Evolutionary conservation across 2,888 invertebrate species (phyloP), one percentile per base, ranked within the genome.

Genomic region (Microplitis manilae): DNA sequence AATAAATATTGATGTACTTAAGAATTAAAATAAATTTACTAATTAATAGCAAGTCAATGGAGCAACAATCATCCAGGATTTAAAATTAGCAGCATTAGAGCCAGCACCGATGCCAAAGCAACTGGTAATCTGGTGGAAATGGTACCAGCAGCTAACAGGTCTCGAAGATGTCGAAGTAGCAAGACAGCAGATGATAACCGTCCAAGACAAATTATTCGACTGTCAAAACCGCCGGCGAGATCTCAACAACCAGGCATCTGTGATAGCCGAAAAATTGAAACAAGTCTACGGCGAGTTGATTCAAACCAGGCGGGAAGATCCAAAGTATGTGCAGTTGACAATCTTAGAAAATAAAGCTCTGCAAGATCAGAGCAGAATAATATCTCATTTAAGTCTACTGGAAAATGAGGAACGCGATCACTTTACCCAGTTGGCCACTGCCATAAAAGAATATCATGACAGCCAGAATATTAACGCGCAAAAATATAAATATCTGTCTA

Each of bases 401-500:
- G 90, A 89, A 41, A 86, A 81, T n/a, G 87, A 87, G 61, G 89
- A 89, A 68, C 82, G 86, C 6, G 88, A 90, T 79, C 81, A 87
- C 67, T 90, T 90, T 72, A 87, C 87, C 0, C 83, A 86, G 38
- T 80, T 90, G 62, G 85, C 89, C 5, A 90, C 89, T 8, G 87
- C 88, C 7, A 89, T 89, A 5, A 90, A 90, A 77, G 90, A 90
- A 60, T 89, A 90, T 79, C 90, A 90, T 40, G 89, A 89, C 71
- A 85, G 83, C 38, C 90, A 90, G 80, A 83, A 85, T 7, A 83
- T 88, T 79, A 87, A 87, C 78, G 86, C 87, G 4, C 87, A 88
- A 73, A 89, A 88, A 72, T 88, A 86, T 68, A 89, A 89, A 73
- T 90, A 90, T 79, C 40, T 90, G 39, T 90, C 90, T 1, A 86